A percentile compares a stretch with the other conserved stretches of the same genome.
phyloP scores from a whole-genome alignment of 2,888 invertebrate genomes.

The Hofmannophila pseudospretella region DNA sequence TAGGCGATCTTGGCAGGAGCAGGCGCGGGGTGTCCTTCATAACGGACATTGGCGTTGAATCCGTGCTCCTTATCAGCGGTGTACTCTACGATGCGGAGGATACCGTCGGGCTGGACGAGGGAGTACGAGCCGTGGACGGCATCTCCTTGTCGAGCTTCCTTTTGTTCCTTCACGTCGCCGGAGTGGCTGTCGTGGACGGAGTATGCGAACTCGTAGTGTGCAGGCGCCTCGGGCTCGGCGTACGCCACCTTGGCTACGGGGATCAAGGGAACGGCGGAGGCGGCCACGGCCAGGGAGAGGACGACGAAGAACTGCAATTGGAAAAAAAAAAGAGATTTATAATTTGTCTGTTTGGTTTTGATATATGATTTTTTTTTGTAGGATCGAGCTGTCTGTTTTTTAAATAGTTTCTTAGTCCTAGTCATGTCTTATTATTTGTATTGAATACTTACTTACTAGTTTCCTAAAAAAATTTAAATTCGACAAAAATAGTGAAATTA shows the following conservation, averaged over 20 bases:
- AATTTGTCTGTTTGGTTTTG: too few species aligned
- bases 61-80: constrained; percentile 49
- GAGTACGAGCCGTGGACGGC: constrained; percentile 67
- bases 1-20: constrained; percentile 26
- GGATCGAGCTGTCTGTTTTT: too few species aligned
- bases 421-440: too few species aligned
- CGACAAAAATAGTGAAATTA: too few species aligned
- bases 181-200: constrained; percentile 61
- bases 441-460: too few species aligned
- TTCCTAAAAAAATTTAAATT: too few species aligned
- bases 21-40: constrained; percentile 28
- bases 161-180: constrained; percentile 68
- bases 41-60: constrained; percentile 35
- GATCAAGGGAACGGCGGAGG: constrained; percentile 34
- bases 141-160: constrained; percentile 60
- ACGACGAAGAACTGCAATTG: constrained; percentile 43
- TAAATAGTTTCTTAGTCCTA: too few species aligned
- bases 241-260: constrained; percentile 32
- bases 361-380: too few species aligned
- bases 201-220: constrained; percentile 63
- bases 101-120: constrained; percentile 65
- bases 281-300: constrained; percentile 44
- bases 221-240: constrained; percentile 44
- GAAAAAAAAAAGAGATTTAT: too few species aligned
- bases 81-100: constrained; percentile 65